Evolutionary conservation across 2,888 invertebrate genomes (phyloP), one percentile per base, ranked within the genome.

Genomic region (Netelia inedita): DNA sequence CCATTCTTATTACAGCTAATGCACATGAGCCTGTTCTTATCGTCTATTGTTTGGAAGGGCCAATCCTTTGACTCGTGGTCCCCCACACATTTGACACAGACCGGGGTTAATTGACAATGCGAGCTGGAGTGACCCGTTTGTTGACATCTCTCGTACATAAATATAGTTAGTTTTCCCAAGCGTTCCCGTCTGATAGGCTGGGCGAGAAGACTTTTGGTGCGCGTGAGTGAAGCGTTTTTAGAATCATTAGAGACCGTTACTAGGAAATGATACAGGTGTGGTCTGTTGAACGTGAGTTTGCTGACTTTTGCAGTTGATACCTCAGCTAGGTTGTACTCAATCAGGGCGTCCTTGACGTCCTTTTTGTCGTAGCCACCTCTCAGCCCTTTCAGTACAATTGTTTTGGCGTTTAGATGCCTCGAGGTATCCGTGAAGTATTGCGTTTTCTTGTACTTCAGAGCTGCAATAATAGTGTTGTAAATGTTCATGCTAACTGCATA

Each of bases 361-460:
- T 28, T 41, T 14, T 73, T 59, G 8, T 65, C n/a, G 73, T 61
- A 73, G 35, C 23, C 59, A 6, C 57, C 73, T 59, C 61, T 59
- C n/a, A 73, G 23, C 5, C 73, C 59, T 73, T 73, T 59, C 5
- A 73, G 41, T 14, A 73, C 16, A 19, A 53, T 2, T 11, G 73
- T 28, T 41, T 73, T 59, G n/a, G 9, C 14, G 0, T 14, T 28
- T 14, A 6, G 16, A 5, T 19, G 11, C 16, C 41, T 73, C n/a
- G 73, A 41, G 8, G 73, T 73, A 11, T 35, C 59, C 11, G 73
- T 75, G 65, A 41, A 75, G 35, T 16, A 75, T n/a, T 19, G 65
- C 19, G 9, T 6, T 35, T 46, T 53, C 14, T 19, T 14, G 35
- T 8, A n/a, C 6, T 41, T 65, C 10, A 75, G 50, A 19, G n/a